phyloP scores from a whole-genome alignment of 2,113 vertebrate genomes.

The Cnemophilus loriae region DNA sequence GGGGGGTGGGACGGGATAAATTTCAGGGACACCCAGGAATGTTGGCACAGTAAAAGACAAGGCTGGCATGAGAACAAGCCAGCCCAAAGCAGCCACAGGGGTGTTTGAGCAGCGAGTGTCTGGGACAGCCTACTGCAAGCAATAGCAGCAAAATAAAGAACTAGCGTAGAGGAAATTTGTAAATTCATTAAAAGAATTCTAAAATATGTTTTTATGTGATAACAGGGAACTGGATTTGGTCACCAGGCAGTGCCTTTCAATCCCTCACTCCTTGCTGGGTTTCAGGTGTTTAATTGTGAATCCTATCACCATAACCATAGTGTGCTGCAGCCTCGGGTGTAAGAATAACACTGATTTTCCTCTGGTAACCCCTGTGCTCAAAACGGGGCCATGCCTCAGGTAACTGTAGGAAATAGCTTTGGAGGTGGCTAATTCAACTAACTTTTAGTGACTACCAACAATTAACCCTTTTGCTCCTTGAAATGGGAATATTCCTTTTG shows the following conservation, averaged over 20 bases:
- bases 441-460: neutral
- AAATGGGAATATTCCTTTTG: neutral
- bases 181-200: neutral
- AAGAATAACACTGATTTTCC: neutral
- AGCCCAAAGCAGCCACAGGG: neutral
- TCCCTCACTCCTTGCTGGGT: neutral
- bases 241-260: neutral
- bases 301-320: neutral
- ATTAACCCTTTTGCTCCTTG: neutral
- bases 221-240: neutral
- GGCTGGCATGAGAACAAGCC: neutral
- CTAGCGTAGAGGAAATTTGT: neutral
- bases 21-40: neutral
- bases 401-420: neutral
- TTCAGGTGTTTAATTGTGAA: neutral
- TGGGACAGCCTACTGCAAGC: neutral
- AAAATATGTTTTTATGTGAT: neutral
- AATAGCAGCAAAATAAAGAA: neutral
- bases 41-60: neutral
- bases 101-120: neutral
- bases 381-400: neutral
- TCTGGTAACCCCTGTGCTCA: neutral
- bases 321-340: neutral
- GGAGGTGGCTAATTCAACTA: neutral
- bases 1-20: neutral